phyloP scores from a whole-genome alignment of 1,140 invertebrate genomes.

The Zaprionus capensis region DNA sequence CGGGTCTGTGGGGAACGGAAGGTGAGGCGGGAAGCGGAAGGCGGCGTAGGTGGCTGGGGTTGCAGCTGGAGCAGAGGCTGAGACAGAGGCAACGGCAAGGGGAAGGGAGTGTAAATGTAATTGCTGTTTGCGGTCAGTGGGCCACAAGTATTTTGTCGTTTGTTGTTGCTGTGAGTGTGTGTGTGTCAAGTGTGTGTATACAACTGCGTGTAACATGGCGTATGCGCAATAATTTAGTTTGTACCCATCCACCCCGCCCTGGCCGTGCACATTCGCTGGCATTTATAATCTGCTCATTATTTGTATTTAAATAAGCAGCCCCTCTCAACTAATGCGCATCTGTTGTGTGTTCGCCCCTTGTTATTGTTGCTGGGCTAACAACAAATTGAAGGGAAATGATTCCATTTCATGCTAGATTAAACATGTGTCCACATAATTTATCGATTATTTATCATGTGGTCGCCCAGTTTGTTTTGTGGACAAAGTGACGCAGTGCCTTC shows the following conservation, averaged over 20 bases:
- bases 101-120: slow-evolving; percentile 36
- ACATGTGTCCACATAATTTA: slow-evolving; percentile 84
- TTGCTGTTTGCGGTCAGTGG: slow-evolving; percentile 43
- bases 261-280: slow-evolving; percentile 35
- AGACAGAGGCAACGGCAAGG: background rate
- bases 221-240: slow-evolving; percentile 64
- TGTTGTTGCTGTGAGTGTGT: slow-evolving; percentile 3
- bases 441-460: slow-evolving; percentile 84
- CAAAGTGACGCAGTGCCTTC: slow-evolving; percentile 61
- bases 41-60: background rate
- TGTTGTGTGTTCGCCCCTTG: slow-evolving; percentile 55
- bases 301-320: slow-evolving; percentile 73
- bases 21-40: too few relatives aligned
- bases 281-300: slow-evolving; percentile 77
- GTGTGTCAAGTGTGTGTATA: slow-evolving; percentile 41
- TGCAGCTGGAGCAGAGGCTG: background rate
- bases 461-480: slow-evolving; percentile 57
- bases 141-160: slow-evolving; percentile 30
- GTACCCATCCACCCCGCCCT: background rate
- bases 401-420: slow-evolving; percentile 84
- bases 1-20: background rate
- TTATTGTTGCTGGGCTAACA: slow-evolving; percentile 65
- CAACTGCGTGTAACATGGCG: slow-evolving; percentile 52
- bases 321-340: slow-evolving; percentile 55
- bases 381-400: slow-evolving; percentile 84